phyloP scores from a whole-genome alignment of 1,140 invertebrate species.

The Eumeta japonica region DNA sequence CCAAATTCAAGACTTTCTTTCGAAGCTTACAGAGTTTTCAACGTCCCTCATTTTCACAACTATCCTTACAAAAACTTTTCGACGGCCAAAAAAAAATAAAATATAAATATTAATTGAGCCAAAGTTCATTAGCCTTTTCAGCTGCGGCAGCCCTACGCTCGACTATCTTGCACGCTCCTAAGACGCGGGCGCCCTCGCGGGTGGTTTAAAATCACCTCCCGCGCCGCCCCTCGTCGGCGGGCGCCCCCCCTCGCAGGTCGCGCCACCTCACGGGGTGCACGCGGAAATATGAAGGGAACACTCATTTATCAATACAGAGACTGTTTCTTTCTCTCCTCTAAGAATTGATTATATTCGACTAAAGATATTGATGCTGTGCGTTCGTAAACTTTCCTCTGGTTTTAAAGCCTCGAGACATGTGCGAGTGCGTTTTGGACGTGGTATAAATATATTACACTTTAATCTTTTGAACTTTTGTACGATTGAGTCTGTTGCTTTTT shows the following conservation, averaged over 20 bases:
- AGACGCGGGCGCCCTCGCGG: constrained; percentile 29
- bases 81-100: no score
- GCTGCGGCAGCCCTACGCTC: constrained; percentile 35
- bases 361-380: background rate
- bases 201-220: constrained; percentile 20
- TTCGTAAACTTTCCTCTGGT: no score
- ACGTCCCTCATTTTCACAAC: no score
- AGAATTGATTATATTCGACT: constrained; percentile 1
- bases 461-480: no score
- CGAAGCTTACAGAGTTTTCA: no score
- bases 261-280: constrained; percentile 14
- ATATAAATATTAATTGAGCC: no score
- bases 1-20: no score
- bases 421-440: no score
- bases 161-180: constrained; percentile 53
- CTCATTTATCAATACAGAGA: constrained; percentile 57
- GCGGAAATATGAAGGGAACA: constrained; percentile 52
- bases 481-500: no score
- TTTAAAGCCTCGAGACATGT: no score
- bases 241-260: background rate
- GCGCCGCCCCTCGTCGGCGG: background rate
- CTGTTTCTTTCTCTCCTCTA: constrained; percentile 39
- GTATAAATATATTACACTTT: no score
- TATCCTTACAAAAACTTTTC: no score
- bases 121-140: constrained; percentile 52